A percentile compares a stretch with the other conserved stretches of the same genome.
phyloP scores from a whole-genome alignment of 2,113 vertebrate species.

The Pardalotus punctatus region DNA sequence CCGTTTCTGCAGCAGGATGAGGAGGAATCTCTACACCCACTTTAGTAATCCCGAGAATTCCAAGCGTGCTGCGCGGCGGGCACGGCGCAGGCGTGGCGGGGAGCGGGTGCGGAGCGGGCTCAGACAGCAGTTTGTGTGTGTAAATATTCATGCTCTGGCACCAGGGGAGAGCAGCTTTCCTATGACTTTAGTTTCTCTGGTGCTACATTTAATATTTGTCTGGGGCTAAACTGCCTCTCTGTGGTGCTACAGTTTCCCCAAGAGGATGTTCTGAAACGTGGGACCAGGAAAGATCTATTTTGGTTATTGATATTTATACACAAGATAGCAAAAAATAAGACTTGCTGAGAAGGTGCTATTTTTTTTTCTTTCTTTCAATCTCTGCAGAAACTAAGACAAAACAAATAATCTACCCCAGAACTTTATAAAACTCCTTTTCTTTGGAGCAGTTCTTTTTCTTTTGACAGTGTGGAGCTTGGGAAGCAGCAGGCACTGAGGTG shows the following conservation, averaged over 20 bases:
- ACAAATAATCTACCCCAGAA: slow-evolving; percentile 8
- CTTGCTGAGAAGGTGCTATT: slow-evolving; percentile 59
- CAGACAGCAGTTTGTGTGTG: slow-evolving; percentile 22
- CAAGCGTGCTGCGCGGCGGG: not conserved
- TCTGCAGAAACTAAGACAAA: slow-evolving; percentile 7
- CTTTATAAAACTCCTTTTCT: not conserved
- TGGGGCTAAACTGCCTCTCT: slow-evolving; percentile 70
- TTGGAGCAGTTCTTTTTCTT: not conserved
- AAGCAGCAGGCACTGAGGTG: not conserved
- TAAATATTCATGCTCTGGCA: slow-evolving; percentile 56
- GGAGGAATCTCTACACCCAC: not conserved
- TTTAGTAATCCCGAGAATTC: not conserved
- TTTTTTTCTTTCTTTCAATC: slow-evolving; percentile 40
- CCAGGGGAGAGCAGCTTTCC: slow-evolving; percentile 19
- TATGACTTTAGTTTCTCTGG: slow-evolving; percentile 57
- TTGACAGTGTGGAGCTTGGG: not conserved
- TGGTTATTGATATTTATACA: slow-evolving; percentile 70
- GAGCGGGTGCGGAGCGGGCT: not conserved
- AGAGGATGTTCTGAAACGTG: slow-evolving; percentile 45
- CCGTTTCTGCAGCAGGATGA: not conserved
- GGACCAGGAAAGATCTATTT: slow-evolving; percentile 68
- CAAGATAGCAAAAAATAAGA: slow-evolving; percentile 49
- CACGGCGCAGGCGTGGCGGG: not conserved
- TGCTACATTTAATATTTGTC: slow-evolving; percentile 68
- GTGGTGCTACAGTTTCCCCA: slow-evolving; percentile 56